Conservation (phyloP, 2,888 invertebrate species). For the Clanis bilineata region DNA sequence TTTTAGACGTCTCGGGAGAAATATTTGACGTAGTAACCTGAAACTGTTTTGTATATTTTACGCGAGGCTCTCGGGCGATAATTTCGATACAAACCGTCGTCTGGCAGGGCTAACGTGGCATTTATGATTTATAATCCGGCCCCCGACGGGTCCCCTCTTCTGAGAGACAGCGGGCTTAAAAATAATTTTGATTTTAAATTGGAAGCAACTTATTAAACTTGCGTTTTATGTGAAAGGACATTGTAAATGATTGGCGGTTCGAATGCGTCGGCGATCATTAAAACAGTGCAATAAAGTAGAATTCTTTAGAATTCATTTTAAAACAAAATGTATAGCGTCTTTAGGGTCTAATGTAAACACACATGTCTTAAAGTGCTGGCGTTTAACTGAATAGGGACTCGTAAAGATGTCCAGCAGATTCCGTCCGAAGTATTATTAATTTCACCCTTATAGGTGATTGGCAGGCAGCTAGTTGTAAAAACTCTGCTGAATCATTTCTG, state of each 20-base stretch:
- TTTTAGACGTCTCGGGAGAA: constrained; percentile 59
- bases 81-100: constrained; percentile 67
- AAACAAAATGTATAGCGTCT: background rate
- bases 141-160: constrained; percentile 67
- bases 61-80: constrained; percentile 68
- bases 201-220: constrained; percentile 70
- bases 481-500: too few relatives aligned
- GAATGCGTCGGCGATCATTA: background rate
- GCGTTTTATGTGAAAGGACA: constrained; percentile 60
- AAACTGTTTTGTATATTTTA: constrained; percentile 77
- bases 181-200: constrained; percentile 77
- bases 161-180: constrained; percentile 69
- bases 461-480: too few relatives aligned
- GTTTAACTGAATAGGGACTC: background rate
- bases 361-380: background rate
- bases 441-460: too few relatives aligned
- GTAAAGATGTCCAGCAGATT: background rate
- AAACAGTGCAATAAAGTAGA: background rate
- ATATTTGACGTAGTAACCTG: constrained; percentile 72
- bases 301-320: background rate
- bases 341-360: background rate
- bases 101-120: constrained; percentile 68
- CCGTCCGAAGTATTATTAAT: background rate
- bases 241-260: constrained; percentile 48
- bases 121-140: constrained; percentile 79